These are phyloP conservation scores for Mesocricetus auratus DNA, from an alignment of 2,113 vertebrate species.

Conservation along the genomic window DNA sequence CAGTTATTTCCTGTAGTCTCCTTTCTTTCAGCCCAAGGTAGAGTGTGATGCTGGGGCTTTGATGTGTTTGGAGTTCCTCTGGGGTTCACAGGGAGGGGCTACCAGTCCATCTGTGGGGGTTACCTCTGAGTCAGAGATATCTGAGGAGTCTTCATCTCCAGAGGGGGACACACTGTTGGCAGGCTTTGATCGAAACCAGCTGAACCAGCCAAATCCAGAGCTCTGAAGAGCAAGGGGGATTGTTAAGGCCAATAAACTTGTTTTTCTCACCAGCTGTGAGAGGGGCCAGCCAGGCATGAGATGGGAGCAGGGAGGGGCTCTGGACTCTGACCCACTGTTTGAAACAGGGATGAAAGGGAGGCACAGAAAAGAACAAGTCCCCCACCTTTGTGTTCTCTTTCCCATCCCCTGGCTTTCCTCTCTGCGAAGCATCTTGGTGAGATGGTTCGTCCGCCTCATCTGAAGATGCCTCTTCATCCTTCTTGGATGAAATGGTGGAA, in stretches of 20 bases:
- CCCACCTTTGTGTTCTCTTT: slow-evolving; percentile 80
- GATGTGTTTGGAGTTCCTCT: background rate
- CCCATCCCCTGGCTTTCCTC: background rate
- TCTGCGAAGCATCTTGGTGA: rapidly evolving
- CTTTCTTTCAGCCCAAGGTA: background rate
- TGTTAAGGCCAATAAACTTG: rapidly evolving
- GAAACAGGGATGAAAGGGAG: background rate
- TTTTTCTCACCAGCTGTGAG: background rate
- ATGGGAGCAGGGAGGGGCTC: rapidly evolving
- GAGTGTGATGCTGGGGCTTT: rapidly evolving
- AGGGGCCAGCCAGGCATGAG: rapidly evolving
- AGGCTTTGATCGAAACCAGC: slow-evolving; percentile 92
- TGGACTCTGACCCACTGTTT: too few species aligned
- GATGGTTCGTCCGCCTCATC: slow-evolving; percentile 31
- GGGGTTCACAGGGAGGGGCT: background rate
- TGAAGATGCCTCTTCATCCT: slow-evolving; percentile 2
- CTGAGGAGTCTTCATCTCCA: background rate
- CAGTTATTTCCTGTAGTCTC: background rate
- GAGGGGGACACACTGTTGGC: slow-evolving; percentile 59
- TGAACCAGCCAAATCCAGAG: slow-evolving; percentile 92
- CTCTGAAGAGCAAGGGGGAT: slow-evolving; percentile 78
- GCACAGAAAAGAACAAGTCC: rapidly evolving
- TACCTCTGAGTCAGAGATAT: slow-evolving; percentile 57
- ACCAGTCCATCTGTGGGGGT: rapidly evolving
- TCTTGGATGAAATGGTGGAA: slow-evolving; percentile 77